Evolutionary conservation across 2,113 vertebrate genomes (phyloP).

Genomic region (Bettongia penicillata): DNA sequence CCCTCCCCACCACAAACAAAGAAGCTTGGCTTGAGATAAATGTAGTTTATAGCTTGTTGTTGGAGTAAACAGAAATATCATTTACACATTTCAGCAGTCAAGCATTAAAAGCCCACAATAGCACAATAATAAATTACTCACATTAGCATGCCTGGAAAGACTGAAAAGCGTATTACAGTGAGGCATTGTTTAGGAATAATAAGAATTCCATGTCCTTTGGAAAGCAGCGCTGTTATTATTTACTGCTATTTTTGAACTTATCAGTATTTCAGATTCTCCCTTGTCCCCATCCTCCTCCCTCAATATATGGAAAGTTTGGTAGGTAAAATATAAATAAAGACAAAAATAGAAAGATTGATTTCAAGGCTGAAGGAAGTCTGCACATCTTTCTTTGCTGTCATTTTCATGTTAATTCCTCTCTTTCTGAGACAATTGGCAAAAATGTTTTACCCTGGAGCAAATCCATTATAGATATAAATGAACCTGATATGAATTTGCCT

Average conservation of each 20-base stretch:
- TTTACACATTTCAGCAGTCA: conserved; percentile 33
- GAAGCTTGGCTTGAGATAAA: conserved; percentile 16
- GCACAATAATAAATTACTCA: conserved; percentile 37
- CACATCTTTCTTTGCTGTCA: not conserved
- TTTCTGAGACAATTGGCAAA: conserved; percentile 5
- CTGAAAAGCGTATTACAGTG: conserved; percentile 39
- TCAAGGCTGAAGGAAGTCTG: not conserved
- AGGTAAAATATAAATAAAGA: conserved; percentile 18
- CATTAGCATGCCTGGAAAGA: conserved; percentile 39
- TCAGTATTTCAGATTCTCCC: conserved; percentile 1
- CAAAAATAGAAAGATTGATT: not conserved
- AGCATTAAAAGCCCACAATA: conserved; percentile 31
- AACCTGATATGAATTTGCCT: not conserved
- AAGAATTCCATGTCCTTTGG: not conserved
- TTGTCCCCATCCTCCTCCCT: not conserved
- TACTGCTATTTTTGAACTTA: conserved; percentile 47
- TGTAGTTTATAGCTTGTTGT: conserved; percentile 28
- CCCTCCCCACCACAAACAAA: not conserved
- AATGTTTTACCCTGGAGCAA: not conserved
- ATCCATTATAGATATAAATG: not conserved
- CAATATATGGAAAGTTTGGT: conserved; percentile 25
- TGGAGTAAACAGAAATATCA: conserved; percentile 54
- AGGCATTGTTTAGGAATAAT: conserved; percentile 27
- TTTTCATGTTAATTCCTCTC: not conserved
- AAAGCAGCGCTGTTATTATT: not conserved